Percentiles rank a stretch among this genome's conserved stretches.
Conservation (phyloP, 2,797 vertebrate genomes). For the Tauraco hartlaubi region DNA sequence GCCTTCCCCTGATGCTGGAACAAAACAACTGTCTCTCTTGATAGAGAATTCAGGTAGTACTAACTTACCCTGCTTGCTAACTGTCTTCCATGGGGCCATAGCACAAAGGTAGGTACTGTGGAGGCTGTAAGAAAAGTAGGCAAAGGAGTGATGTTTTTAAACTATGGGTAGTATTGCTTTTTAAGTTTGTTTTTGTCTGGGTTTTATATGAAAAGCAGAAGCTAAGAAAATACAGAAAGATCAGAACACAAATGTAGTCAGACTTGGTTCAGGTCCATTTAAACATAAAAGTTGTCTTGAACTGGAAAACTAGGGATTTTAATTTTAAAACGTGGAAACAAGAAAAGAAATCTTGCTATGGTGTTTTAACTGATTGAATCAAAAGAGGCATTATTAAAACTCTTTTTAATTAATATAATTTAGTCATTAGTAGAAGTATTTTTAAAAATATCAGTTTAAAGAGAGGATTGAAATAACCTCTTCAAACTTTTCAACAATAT, state of each 20-base stretch:
- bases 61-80: background rate
- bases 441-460: background rate
- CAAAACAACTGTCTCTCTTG: background rate
- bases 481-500: background rate
- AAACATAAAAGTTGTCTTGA: background rate
- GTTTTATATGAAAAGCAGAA: background rate
- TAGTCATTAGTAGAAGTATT: background rate
- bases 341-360: background rate
- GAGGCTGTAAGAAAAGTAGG: background rate
- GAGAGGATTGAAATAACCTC: background rate
- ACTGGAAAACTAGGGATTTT: background rate
- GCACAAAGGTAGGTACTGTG: background rate
- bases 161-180: background rate
- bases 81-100: background rate
- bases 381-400: background rate
- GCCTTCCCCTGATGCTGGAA: background rate
- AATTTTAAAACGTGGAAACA: background rate
- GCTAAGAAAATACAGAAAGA: background rate
- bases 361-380: background rate
- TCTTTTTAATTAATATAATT: background rate
- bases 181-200: background rate
- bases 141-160: background rate
- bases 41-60: background rate
- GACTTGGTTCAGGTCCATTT: background rate
- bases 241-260: background rate